Evolutionary conservation across 2,888 invertebrate genomes (phyloP).

Genomic region (Lepidonotus clava): DNA sequence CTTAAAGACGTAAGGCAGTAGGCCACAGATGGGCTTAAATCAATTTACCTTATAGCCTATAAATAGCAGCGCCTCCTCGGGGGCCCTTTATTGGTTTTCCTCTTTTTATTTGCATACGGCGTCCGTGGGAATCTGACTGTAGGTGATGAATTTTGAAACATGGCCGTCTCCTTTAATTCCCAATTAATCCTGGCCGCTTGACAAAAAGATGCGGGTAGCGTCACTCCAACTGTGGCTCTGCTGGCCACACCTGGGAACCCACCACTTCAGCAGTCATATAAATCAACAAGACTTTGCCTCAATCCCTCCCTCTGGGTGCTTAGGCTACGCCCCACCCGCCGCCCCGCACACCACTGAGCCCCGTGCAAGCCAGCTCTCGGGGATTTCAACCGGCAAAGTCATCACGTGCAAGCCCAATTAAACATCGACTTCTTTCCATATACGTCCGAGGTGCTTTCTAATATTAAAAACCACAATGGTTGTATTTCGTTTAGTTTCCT

Average conservation of each 20-base stretch:
- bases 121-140: not conserved
- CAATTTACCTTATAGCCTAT: constrained; percentile 14
- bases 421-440: too few relatives aligned
- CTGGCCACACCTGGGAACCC: constrained; percentile 1
- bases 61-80: not conserved
- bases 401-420: too few relatives aligned
- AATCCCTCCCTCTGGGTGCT: constrained; percentile 3
- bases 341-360: too few relatives aligned
- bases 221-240: not conserved
- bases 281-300: constrained; percentile 1
- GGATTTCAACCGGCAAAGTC: too few relatives aligned
- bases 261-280: constrained; percentile 14
- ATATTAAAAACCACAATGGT: too few relatives aligned
- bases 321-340: not conserved
- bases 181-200: constrained; percentile 1
- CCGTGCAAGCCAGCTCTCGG: too few relatives aligned
- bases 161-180: constrained; percentile 7
- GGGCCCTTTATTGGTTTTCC: constrained; percentile 17
- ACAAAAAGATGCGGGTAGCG: constrained; percentile 24
- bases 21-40: constrained; percentile 1
- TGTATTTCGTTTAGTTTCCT: too few relatives aligned
- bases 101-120: constrained; percentile 9
- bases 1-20: not conserved
- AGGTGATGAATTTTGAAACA: constrained; percentile 28
- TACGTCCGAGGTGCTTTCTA: too few relatives aligned